Conservation (phyloP, 2,888 invertebrate genomes). For the Microdon myrmicae region DNA sequence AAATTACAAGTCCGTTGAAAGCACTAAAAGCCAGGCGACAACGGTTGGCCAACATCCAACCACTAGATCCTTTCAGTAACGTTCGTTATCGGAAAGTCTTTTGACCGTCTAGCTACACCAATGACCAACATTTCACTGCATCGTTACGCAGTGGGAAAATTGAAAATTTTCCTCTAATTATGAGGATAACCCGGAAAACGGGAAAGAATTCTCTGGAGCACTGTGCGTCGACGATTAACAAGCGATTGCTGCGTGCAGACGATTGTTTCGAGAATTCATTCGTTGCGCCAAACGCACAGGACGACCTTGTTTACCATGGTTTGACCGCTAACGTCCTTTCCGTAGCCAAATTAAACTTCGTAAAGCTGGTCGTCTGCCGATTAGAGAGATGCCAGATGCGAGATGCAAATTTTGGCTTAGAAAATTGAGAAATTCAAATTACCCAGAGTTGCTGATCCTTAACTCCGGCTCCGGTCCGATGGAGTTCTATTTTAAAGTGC, state of each 20-base stretch:
- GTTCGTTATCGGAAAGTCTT: too few species aligned
- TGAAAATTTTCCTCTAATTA: slow-evolving; percentile 26
- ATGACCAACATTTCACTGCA: slow-evolving; percentile 38
- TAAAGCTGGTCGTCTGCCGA: slow-evolving; percentile 7
- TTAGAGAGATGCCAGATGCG: too few species aligned
- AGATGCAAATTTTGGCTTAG: slow-evolving; percentile 16
- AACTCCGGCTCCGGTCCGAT: slow-evolving; percentile 7
- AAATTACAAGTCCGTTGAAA: too few species aligned
- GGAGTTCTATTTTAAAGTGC: slow-evolving; percentile 39
- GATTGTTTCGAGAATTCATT: slow-evolving; percentile 13
- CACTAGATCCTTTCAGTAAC: too few species aligned
- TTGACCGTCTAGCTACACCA: too few species aligned
- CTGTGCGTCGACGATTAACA: slow-evolving; percentile 23
- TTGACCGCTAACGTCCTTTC: slow-evolving; percentile 12
- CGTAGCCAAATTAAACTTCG: background rate
- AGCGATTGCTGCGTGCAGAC: slow-evolving; percentile 17
- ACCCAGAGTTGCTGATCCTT: slow-evolving; percentile 14
- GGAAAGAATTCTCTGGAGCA: slow-evolving; percentile 33
- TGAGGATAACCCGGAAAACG: background rate
- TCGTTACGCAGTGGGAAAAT: slow-evolving; percentile 40
- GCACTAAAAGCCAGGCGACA: too few species aligned
- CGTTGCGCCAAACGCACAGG: slow-evolving; percentile 12
- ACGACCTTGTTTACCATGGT: slow-evolving; percentile 1
- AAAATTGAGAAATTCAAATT: slow-evolving; percentile 46
- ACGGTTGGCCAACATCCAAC: too few species aligned